Base-by-base conservation (phyloP, 1,140 invertebrate species). In the Neocloeon triangulifer region DNA sequence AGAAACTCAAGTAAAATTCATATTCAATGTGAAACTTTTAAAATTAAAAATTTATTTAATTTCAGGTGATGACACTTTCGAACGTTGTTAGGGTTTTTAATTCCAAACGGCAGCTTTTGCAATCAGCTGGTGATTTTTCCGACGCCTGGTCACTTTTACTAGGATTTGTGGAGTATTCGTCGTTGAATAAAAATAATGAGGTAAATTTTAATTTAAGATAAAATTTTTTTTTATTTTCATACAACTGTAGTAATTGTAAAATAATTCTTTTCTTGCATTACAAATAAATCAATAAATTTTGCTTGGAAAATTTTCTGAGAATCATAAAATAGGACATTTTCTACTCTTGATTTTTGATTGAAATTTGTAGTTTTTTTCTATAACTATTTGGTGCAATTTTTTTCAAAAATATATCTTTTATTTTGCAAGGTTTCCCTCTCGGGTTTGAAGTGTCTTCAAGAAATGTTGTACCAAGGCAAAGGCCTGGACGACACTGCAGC, bases 391-490 rank as follows among this genome's bases (percentile, higher is more conserved):
- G n/a, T n/a, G n/a, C n/a, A n/a, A n/a, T 32, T 3, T 41, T 32
- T 22, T 19, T 7, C 14, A n/a, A 13, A 12, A 19, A 19, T 17
- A 16, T 10, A 12, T 34, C 32, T 34, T 13, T 10, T 9, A 19
- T 23, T 7, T 17, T 2, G 10, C 8, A 33, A 12, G 66, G 78
- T 86, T n/a, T 89, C 86, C 4, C 62, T 95, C 34, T 84, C 88
- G 4, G 85, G 88, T 3, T 52, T 96, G 2, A 92, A 94, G 51
- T 88, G 88, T 15, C 84, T 96, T 49, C 86, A 95, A 58, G 88
- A 95, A 53, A 81, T 94, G 41, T 60, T 91, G 27, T 73, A 74
- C 43, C 48, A 64, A 7, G 64, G 58, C 39, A 63, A 64, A 43
- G 36, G 32, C 18, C 44, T 37, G 23, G 46, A 49, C 33, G 47